Percentiles rank a stretch among this genome's conserved stretches.
Conservation (phyloP, 2,888 invertebrate species). For the Lepidochitona cinerea region DNA sequence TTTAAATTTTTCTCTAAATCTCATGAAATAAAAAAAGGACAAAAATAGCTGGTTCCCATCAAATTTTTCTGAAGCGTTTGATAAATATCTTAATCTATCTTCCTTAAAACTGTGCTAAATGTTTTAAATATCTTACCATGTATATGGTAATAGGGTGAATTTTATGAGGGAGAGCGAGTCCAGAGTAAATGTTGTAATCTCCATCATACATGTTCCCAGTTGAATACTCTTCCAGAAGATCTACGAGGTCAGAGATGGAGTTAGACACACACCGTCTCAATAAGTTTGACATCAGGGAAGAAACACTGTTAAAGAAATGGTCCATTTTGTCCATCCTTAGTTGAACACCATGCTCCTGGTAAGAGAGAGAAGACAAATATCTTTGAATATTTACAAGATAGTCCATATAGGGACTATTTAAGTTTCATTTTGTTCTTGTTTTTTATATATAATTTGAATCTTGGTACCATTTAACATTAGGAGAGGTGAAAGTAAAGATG, state of each 20-base stretch:
- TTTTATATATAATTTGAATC: no score
- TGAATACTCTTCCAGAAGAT: conserved; percentile 61
- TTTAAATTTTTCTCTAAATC: no score
- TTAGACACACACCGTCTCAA: conserved; percentile 72
- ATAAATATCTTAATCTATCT: no score
- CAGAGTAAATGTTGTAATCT: conserved; percentile 59
- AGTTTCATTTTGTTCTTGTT: no score
- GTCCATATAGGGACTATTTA: no score
- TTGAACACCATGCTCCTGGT: neutral
- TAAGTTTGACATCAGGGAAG: conserved; percentile 85
- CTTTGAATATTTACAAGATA: no score
- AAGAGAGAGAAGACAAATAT: neutral
- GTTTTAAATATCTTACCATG: conserved; percentile 62
- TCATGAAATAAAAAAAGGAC: no score
- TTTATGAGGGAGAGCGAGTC: conserved; percentile 57
- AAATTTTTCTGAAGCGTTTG: no score
- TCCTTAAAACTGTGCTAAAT: no score
- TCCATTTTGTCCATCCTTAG: conserved; percentile 74
- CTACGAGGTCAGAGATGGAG: conserved; percentile 66
- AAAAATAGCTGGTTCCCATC: no score
- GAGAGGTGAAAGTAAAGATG: no score
- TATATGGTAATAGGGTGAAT: conserved; percentile 60
- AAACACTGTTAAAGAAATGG: conserved; percentile 80
- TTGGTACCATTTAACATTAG: no score
- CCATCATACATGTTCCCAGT: conserved; percentile 67